Percentiles rank a stretch among this genome's conserved stretches.
Evolutionary conservation across 2,797 vertebrate species (phyloP).

Genomic region (Sebastes nivosus): DNA sequence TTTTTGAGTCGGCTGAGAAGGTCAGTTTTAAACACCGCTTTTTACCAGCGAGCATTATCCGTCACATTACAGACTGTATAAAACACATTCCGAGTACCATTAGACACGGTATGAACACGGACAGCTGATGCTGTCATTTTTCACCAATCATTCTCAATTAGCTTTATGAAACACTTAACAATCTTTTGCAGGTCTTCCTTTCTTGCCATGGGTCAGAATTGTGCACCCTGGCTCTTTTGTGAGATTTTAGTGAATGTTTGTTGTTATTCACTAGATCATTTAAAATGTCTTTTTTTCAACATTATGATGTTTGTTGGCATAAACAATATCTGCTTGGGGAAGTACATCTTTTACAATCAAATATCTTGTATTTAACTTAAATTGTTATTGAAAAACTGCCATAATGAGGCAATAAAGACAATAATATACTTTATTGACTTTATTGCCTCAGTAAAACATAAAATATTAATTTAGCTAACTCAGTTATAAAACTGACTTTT

Average conservation of each 20-base stretch:
- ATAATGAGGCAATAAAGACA: too few species aligned
- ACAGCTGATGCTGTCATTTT: background rate
- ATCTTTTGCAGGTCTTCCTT: background rate
- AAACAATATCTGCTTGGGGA: background rate
- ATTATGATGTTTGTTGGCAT: background rate
- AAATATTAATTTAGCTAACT: background rate
- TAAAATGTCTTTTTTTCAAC: background rate
- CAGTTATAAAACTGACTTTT: too few species aligned
- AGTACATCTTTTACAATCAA: background rate
- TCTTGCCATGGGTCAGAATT: background rate
- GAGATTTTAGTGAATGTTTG: background rate
- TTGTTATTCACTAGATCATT: background rate
- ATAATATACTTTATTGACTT: background rate
- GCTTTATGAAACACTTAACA: background rate
- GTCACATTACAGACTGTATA: background rate
- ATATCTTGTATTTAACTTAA: background rate
- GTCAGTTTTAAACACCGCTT: background rate
- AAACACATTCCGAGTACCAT: background rate
- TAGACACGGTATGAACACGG: background rate
- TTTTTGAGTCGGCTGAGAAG: background rate
- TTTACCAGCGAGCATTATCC: background rate
- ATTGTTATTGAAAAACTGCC: too few species aligned
- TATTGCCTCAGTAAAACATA: background rate
- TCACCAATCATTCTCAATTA: background rate
- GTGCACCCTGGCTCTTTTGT: background rate